phyloP scores from a whole-genome alignment of 2,888 invertebrate species.

The Xylota segnis region DNA sequence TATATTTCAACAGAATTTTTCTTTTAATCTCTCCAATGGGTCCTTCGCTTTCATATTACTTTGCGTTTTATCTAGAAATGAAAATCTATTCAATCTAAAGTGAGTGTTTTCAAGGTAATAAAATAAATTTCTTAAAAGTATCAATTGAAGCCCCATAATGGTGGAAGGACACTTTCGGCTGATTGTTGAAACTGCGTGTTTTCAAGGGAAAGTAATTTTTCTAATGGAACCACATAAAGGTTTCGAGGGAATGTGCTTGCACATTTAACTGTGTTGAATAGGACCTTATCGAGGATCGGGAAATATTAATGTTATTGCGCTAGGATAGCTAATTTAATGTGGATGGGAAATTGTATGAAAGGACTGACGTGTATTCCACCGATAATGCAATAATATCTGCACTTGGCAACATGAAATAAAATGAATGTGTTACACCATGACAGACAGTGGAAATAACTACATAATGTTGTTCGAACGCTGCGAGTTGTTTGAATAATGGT shows the following conservation, averaged over 20 bases:
- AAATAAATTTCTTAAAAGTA: constrained; percentile 6
- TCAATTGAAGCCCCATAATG: not conserved
- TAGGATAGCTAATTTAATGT: too few relatives aligned
- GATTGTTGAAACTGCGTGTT: not conserved
- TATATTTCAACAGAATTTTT: not conserved
- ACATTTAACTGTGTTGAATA: not conserved
- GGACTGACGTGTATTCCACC: too few relatives aligned
- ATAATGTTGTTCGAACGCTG: too few relatives aligned
- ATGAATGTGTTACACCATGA: too few relatives aligned
- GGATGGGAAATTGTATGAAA: too few relatives aligned
- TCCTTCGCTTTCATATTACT: not conserved
- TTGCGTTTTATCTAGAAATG: not conserved
- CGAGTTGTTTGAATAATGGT: too few relatives aligned
- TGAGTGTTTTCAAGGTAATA: not conserved
- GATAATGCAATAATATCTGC: too few relatives aligned
- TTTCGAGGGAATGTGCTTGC: not conserved
- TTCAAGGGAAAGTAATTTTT: constrained; percentile 13
- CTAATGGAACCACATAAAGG: not conserved
- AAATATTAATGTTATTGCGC: too few relatives aligned
- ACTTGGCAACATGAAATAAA: too few relatives aligned
- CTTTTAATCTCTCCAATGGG: not conserved
- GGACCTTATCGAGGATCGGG: not conserved
- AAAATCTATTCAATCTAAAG: not conserved
- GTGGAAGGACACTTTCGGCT: not conserved
- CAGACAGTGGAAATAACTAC: too few relatives aligned